phyloP scores from a whole-genome alignment of 2,113 vertebrate genomes.

The Ardeotis arabs region DNA sequence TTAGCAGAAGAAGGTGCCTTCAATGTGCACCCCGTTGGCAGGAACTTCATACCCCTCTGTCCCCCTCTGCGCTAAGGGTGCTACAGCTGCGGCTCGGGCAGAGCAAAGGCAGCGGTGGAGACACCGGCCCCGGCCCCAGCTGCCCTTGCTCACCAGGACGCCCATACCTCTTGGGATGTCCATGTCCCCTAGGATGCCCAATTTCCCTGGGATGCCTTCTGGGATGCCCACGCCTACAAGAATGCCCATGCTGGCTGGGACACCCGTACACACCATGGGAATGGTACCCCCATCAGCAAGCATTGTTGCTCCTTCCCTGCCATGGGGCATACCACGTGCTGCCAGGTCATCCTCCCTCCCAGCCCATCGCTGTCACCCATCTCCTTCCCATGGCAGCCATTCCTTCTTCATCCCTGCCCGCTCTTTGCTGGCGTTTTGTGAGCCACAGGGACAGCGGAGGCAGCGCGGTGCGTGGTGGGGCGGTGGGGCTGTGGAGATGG shows the following conservation, averaged over 20 bases:
- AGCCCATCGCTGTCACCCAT: accelerated
- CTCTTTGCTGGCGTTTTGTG: neutral
- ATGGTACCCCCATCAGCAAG: neutral
- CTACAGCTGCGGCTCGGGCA: neutral
- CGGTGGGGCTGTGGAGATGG: neutral
- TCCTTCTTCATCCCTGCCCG: neutral
- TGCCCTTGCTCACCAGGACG: neutral
- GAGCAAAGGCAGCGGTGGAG: neutral
- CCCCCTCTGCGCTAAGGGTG: neutral
- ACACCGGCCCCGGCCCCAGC: neutral
- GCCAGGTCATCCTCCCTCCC: neutral
- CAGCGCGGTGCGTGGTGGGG: neutral
- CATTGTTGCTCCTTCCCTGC: neutral
- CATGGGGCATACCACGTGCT: neutral
- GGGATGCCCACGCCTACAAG: too few relatives aligned
- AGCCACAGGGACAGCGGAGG: neutral
- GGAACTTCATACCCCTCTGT: neutral
- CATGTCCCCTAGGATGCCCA: neutral
- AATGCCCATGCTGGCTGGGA: neutral
- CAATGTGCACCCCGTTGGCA: neutral
- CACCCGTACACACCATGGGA: neutral
- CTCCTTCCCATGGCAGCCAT: neutral
- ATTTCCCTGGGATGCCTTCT: too few relatives aligned
- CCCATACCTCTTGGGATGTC: neutral
- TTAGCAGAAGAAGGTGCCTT: conserved; percentile 13